Percentiles rank a stretch among this genome's conserved stretches.
phyloP scores from a whole-genome alignment of 2,113 vertebrate genomes.

The Archocentrus centrarchus region DNA sequence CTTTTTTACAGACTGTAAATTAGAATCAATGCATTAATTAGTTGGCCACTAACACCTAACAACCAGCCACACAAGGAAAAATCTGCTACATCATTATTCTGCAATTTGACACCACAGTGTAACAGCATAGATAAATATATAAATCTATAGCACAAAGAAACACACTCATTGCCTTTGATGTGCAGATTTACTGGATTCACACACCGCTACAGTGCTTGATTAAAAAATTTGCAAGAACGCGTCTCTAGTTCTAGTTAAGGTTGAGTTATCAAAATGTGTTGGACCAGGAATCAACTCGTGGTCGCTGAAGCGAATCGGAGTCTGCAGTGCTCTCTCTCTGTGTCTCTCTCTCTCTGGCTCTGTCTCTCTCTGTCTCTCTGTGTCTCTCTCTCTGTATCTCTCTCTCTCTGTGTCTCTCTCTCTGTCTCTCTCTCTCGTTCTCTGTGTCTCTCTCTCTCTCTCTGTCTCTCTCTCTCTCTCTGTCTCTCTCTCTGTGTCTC shows the following conservation, averaged over 20 bases:
- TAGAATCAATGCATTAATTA: too few species aligned
- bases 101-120: neutral
- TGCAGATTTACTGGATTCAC: neutral
- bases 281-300: constrained; percentile 38
- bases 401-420: too few species aligned
- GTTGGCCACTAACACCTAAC: too few species aligned
- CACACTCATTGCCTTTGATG: too few species aligned
- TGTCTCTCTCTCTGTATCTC: too few species aligned
- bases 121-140: neutral
- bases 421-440: too few species aligned
- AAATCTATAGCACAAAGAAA: neutral
- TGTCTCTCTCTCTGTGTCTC: too few species aligned
- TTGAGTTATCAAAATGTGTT: neutral
- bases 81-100: neutral
- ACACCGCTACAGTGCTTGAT: neutral
- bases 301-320: constrained; percentile 39
- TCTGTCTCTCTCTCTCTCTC: too few species aligned
- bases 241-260: neutral
- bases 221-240: neutral
- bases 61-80: too few species aligned
- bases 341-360: neutral
- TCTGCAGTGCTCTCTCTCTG: constrained; percentile 19
- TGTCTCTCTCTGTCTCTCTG: neutral
- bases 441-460: too few species aligned
- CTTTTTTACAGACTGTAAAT: too few species aligned